A percentile compares a stretch with the other conserved stretches of the same genome.
phyloP scores from a whole-genome alignment of 1,140 invertebrate genomes.

The Teleopsis dalmanni region DNA sequence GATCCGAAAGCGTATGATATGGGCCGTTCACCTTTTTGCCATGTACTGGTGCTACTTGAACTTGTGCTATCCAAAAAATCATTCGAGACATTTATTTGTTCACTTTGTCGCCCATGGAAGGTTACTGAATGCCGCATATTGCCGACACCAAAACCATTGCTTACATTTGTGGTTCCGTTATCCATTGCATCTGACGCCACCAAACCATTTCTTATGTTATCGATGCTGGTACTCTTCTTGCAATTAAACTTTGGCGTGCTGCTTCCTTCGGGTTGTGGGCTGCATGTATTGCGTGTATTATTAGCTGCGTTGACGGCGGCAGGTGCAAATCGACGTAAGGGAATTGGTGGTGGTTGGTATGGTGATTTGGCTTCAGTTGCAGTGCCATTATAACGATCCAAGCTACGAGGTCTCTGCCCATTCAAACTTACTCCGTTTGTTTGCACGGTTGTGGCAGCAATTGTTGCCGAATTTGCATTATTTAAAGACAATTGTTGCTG shows the following conservation, averaged over 20 bases:
- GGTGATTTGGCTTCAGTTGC: conserved; percentile 8
- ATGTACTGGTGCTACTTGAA: neutral
- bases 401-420: conserved; percentile 34
- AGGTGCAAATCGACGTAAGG: conserved; percentile 26
- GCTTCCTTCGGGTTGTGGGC: conserved; percentile 12
- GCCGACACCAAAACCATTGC: conserved; percentile 10
- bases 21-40: conserved; percentile 22
- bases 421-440: conserved; percentile 24
- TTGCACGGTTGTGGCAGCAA: conserved; percentile 1
- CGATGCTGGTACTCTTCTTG: conserved; percentile 29
- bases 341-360: conserved; percentile 31
- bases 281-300: conserved; percentile 8
- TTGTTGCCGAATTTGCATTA: neutral
- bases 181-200: neutral
- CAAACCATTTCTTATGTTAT: conserved; percentile 17
- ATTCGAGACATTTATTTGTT: conserved; percentile 6
- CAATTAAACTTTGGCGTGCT: conserved; percentile 2
- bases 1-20: conserved; percentile 34
- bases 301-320: too few relatives aligned
- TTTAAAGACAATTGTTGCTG: too few relatives aligned
- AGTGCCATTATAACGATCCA: conserved; percentile 35
- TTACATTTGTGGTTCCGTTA: neutral
- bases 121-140: conserved; percentile 38
- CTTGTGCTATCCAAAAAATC: neutral
- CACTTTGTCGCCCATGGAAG: conserved; percentile 24